phyloP scores from a whole-genome alignment of 1,140 invertebrate genomes.

The Brachionus asplanchnoidis region DNA sequence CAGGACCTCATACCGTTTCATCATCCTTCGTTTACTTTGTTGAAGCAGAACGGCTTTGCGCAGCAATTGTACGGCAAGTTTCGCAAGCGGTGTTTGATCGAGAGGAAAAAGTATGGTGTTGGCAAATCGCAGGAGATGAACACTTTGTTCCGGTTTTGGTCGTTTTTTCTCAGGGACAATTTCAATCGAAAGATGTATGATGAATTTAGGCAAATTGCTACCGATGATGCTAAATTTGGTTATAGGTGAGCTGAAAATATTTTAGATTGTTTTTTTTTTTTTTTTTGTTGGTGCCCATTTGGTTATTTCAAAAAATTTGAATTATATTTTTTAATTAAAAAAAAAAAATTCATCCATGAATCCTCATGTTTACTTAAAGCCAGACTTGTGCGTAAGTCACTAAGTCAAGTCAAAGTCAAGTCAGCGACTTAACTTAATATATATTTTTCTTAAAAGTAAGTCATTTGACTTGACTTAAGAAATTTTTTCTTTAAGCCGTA shows the following conservation, averaged over 20 bases:
- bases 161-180: slow-evolving; percentile 94
- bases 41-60: slow-evolving; percentile 95
- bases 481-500: too few species aligned
- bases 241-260: slow-evolving; percentile 62
- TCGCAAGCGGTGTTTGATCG: slow-evolving; percentile 58
- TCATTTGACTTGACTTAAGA: too few species aligned
- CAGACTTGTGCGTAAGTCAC: too few species aligned
- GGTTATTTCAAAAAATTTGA: background rate
- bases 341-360: background rate
- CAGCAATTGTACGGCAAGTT: slow-evolving; percentile 94
- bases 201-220: slow-evolving; percentile 81
- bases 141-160: slow-evolving; percentile 96
- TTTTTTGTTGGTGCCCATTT: background rate
- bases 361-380: too few species aligned
- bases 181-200: slow-evolving; percentile 98
- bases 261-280: background rate
- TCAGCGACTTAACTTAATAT: too few species aligned
- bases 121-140: slow-evolving; percentile 88
- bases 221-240: slow-evolving; percentile 82
- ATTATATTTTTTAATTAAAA: background rate
- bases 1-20: slow-evolving; percentile 68
- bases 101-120: slow-evolving; percentile 78
- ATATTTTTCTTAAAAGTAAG: too few species aligned
- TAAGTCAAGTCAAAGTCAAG: too few species aligned
- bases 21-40: slow-evolving; percentile 86